A percentile compares a stretch with the other conserved stretches of the same genome.
phyloP scores from a whole-genome alignment of 1,140 invertebrate genomes.

The Drosophila subpulchrella region DNA sequence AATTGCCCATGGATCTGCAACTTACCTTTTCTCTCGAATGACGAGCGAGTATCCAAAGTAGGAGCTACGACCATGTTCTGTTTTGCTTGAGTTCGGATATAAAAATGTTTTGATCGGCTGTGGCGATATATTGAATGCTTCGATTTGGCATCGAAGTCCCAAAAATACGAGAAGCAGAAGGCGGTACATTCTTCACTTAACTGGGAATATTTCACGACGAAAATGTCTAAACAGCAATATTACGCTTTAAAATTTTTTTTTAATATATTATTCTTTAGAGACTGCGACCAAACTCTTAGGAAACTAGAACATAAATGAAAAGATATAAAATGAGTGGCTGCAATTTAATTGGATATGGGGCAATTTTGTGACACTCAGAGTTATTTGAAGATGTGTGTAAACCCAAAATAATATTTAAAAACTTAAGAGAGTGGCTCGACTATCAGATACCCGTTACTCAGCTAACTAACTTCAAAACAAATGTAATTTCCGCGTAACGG shows the following conservation, averaged over 20 bases:
- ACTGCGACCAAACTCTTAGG: not conserved
- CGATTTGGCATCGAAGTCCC: not conserved
- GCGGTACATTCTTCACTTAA: conserved; percentile 25
- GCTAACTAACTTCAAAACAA: too few species aligned
- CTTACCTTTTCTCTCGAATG: conserved; percentile 61
- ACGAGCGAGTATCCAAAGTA: conserved; percentile 75
- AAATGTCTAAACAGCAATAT: not conserved
- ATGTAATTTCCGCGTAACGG: too few species aligned
- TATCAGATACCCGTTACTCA: too few species aligned
- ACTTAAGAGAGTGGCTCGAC: too few species aligned
- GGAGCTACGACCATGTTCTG: conserved; percentile 59
- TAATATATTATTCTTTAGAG: not conserved
- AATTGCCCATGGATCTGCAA: too few species aligned
- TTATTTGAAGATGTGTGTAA: not conserved
- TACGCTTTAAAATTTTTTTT: not conserved
- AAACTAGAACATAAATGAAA: not conserved
- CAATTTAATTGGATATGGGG: not conserved
- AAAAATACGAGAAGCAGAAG: not conserved
- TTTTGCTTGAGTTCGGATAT: too few species aligned
- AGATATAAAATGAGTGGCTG: not conserved
- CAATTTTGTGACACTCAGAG: not conserved
- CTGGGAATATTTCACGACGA: not conserved
- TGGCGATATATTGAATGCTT: conserved; percentile 69
- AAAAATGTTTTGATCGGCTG: conserved; percentile 17
- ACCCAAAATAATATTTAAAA: not conserved